Evolutionary conservation across 1,140 invertebrate genomes (phyloP), one percentile per base, ranked within the genome.

Genomic region (Oppia nitens): DNA sequence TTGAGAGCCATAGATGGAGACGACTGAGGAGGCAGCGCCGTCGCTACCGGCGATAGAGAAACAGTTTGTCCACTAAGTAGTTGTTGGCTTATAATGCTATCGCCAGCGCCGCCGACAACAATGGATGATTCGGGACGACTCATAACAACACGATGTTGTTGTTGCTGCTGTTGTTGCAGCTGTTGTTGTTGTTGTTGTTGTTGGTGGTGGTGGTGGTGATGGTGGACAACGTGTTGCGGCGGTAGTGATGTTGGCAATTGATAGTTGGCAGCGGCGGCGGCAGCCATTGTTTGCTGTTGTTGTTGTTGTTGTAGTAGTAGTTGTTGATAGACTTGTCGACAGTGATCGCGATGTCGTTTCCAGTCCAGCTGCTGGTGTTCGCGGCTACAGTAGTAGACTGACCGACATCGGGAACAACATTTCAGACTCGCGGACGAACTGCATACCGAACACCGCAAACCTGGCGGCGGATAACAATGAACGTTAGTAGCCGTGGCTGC

Each of bases 331-430:
- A 60, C 60, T 51, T 53, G 23, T 27, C 65, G 69, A 50, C 71
- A 73, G 53, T 64, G 48, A 55, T 72, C 64, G 71, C 81, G 83
- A 68, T 88, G 85, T 57, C 73, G 72, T 63, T 79, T 79, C 84
- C 84, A 87, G 64, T 87, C 81, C 60, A 76, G 67, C 56, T 76
- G 78, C 71, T 87, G 85, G 68, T 87, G 85, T 62, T 82, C 80
- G 65, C 79, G 83, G 48, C 78, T 80, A 70, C 85, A 88, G 71
- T 87, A 88, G 72, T 79, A 81, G 59, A 78, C 76, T 59, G 68
- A 72, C 64, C 80, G 79, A 72, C 85, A 88, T 59, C 80, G 76
- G 62, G 78, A 78, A 71, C 85, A 87, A 62, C 83, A 74, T 40
- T 81, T 73, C 63, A 86, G 72, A 66, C 82, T 81, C 61, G 82